Conservation (phyloP, 2,113 vertebrate species). For the Dicaeum eximium region DNA sequence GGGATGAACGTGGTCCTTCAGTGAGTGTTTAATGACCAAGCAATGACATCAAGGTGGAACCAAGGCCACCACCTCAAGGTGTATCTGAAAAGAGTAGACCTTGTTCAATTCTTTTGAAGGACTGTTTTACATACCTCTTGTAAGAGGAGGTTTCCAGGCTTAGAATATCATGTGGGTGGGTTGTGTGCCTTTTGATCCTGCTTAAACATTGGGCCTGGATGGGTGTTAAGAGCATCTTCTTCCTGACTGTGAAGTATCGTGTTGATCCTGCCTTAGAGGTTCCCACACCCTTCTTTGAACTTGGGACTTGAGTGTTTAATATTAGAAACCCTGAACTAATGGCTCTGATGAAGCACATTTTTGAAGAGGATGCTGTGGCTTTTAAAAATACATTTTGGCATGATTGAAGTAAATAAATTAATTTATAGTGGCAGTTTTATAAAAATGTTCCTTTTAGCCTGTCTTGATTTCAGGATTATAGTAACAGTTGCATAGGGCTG, state of each 20-base stretch:
- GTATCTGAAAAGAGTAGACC: neutral
- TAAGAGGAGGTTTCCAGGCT: neutral
- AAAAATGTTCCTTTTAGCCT: neutral
- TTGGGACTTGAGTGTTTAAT: neutral
- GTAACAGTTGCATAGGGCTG: neutral
- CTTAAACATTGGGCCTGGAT: neutral
- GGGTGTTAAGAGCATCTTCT: neutral
- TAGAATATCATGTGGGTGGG: neutral
- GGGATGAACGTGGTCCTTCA: fast-evolving
- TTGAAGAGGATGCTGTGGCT: slow-evolving; percentile 26
- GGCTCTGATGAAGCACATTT: slow-evolving; percentile 18
- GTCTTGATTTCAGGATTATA: neutral
- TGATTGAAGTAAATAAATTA: neutral
- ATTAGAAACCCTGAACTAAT: slow-evolving; percentile 29
- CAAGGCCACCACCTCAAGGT: neutral
- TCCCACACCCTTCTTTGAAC: slow-evolving; percentile 1
- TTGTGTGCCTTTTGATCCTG: neutral
- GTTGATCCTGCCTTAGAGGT: neutral
- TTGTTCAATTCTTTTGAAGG: neutral
- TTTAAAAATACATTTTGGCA: slow-evolving; percentile 31
- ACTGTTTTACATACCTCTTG: neutral
- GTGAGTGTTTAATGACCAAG: neutral
- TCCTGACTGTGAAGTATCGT: neutral
- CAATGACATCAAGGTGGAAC: neutral
- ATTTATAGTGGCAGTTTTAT: neutral